A percentile compares a stretch with the other conserved stretches of the same genome.
Evolutionary conservation across 2,797 vertebrate species (phyloP).

Genomic region (Steatocranus sp.): DNA sequence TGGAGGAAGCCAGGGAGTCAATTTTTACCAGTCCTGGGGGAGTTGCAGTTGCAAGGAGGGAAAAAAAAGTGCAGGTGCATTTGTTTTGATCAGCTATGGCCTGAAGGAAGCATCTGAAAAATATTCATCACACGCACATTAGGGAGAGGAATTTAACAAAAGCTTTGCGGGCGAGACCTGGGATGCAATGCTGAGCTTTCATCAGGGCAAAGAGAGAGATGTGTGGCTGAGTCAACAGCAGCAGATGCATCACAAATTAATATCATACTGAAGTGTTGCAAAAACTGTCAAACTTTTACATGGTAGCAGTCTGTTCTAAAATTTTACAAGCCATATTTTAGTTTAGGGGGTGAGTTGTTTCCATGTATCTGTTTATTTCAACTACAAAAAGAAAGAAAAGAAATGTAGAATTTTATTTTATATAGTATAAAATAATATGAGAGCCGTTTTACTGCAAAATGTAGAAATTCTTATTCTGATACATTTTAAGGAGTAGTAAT

Average conservation of each 20-base stretch:
- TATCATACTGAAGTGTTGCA: conserved; percentile 52
- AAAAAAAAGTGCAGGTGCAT: conserved; percentile 80
- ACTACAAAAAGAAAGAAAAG: background rate
- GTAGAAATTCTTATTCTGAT: background rate
- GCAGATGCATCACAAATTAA: conserved; percentile 71
- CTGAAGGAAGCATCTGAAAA: conserved; percentile 75
- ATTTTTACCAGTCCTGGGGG: conserved; percentile 84
- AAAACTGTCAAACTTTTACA: conserved; percentile 57
- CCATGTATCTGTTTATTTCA: background rate
- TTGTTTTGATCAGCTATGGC: conserved; percentile 83
- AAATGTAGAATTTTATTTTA: background rate
- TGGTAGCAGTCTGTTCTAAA: conserved; percentile 8
- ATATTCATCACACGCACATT: conserved; percentile 77
- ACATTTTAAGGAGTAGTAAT: background rate
- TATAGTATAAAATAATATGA: background rate
- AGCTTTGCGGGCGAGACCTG: conserved; percentile 42
- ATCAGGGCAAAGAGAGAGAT: conserved; percentile 33
- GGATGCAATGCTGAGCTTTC: conserved; percentile 49
- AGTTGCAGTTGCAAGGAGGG: conserved; percentile 76
- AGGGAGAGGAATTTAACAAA: conserved; percentile 60
- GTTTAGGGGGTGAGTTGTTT: background rate
- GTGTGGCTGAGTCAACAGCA: conserved; percentile 54
- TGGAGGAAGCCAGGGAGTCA: conserved; percentile 84
- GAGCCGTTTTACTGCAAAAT: background rate
- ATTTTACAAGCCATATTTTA: conserved; percentile 7